phyloP scores from a whole-genome alignment of 2,888 invertebrate species.

The Pandemis corylana region DNA sequence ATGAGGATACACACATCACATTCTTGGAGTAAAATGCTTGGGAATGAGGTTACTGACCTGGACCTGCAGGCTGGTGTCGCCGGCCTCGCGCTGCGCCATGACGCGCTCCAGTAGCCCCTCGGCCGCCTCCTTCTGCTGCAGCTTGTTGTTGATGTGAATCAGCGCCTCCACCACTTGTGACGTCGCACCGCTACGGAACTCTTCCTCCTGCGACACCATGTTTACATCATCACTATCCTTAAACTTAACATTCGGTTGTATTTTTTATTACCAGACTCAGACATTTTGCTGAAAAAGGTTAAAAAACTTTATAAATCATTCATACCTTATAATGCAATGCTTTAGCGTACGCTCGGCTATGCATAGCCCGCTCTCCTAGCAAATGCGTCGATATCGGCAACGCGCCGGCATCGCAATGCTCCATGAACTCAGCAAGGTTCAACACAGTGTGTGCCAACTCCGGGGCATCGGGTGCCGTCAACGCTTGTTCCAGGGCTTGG shows the following conservation, averaged over 20 bases:
- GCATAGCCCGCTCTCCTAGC: slow-evolving; percentile 97
- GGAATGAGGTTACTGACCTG: slow-evolving; percentile 48
- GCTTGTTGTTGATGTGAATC: slow-evolving; percentile 98
- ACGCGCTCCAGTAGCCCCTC: slow-evolving; percentile 96
- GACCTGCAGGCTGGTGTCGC: slow-evolving; percentile 83
- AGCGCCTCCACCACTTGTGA: slow-evolving; percentile 96
- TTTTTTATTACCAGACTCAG: too few relatives aligned
- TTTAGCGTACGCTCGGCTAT: slow-evolving; percentile 91
- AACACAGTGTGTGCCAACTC: slow-evolving; percentile 98
- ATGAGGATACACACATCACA: background rate
- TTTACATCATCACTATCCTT: too few relatives aligned
- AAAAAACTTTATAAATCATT: too few relatives aligned
- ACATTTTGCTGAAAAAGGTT: background rate
- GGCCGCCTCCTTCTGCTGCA: slow-evolving; percentile 99
- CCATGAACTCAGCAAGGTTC: slow-evolving; percentile 99
- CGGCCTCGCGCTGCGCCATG: slow-evolving; percentile 90
- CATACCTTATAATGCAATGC: slow-evolving; percentile 86
- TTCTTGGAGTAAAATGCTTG: background rate
- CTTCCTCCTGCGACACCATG: slow-evolving; percentile 88
- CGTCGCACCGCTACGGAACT: slow-evolving; percentile 93
- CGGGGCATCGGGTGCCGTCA: slow-evolving; percentile 96
- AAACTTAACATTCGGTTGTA: too few relatives aligned
- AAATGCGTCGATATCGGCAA: slow-evolving; percentile 94
- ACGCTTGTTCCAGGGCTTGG: slow-evolving; percentile 93
- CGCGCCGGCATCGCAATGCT: slow-evolving; percentile 98